Evolutionary conservation across 2,797 vertebrate species (phyloP).

Genomic region (Enteromius afrohamiltoni): DNA sequence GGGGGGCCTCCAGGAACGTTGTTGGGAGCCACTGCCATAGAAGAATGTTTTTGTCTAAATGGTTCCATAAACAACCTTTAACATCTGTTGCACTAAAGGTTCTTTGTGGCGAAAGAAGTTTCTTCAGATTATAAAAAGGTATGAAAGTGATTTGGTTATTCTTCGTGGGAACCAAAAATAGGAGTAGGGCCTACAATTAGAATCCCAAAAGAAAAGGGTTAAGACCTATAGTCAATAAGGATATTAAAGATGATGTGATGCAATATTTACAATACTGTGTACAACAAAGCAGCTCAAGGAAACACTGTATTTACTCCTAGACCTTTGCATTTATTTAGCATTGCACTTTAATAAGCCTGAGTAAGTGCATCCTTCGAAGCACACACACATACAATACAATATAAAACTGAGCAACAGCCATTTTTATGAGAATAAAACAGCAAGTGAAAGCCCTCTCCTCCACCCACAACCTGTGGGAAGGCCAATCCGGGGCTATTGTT

Average conservation of each 20-base stretch:
- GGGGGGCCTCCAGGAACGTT: too few relatives aligned
- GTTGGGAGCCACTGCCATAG: too few relatives aligned
- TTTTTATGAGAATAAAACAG: constrained; percentile 28
- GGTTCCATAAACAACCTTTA: too few relatives aligned
- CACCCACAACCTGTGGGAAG: constrained; percentile 60
- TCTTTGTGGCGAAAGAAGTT: too few relatives aligned
- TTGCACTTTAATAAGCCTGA: not conserved
- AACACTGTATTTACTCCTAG: not conserved
- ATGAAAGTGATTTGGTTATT: too few relatives aligned
- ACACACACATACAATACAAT: constrained; percentile 4
- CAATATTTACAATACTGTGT: not conserved
- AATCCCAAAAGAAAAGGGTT: not conserved
- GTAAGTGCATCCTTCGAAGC: not conserved
- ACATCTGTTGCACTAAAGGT: too few relatives aligned
- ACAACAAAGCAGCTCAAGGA: not conserved
- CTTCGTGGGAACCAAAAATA: too few relatives aligned
- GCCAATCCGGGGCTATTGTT: constrained; percentile 78
- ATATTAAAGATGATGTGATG: not conserved
- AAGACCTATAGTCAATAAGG: not conserved
- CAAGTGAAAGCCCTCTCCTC: constrained; percentile 22
- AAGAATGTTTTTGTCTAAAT: too few relatives aligned
- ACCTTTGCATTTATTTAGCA: constrained; percentile 6
- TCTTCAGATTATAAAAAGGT: too few relatives aligned
- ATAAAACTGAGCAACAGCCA: not conserved
- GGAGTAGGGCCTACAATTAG: not conserved